Base-by-base conservation (phyloP, 2,888 invertebrate genomes). In the Oxystoma pomonae region DNA sequence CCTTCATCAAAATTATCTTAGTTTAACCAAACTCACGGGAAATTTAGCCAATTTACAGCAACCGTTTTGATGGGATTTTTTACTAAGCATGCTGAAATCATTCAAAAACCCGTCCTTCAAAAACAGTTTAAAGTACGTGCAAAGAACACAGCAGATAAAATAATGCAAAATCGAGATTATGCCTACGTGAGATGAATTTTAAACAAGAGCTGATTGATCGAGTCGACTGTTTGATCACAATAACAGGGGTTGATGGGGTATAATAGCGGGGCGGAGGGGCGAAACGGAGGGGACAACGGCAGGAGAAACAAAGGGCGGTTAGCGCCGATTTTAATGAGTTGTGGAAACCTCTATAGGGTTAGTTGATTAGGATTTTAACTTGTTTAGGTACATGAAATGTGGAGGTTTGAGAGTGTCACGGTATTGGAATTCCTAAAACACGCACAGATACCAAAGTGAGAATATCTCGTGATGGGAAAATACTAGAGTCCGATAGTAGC, bases 111-210 rank as follows among this genome's bases (percentile, higher is more conserved):
- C n/a, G n/a, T n/a, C n/a, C n/a, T n/a, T n/a, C n/a, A n/a, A n/a
- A n/a, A n/a, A n/a, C n/a, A n/a, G n/a, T n/a, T n/a, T n/a, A n/a
- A n/a, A n/a, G 35, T 35, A 35, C 35, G 5, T 3, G 35, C 5
- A 3, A 35, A 35, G 35, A 35, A 35, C 5, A 35, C 35, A 72
- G 73, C 73, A 77, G 78, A 78, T 79, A 78, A 79, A 79, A 79
- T 78, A 79, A 78, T 78, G 78, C 78, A 77, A 78, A 77, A 78
- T 74, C 76, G 76, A 78, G 80, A 80, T 80, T 80, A 80, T 76
- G 72, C 72, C 76, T 73, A 80, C 80, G 80, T 80, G 80, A 75
- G 75, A 72, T 76, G 79, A 80, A 80, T 80, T 76, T 74, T 77
- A 80, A 80, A 78, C 74, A 61, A 65, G 67, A 35, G 61, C 71